A percentile compares a stretch with the other conserved stretches of the same genome.
These are phyloP conservation scores for Sinella curviseta DNA, from an alignment of 1,140 invertebrate genomes.

Conservation along the genomic window DNA sequence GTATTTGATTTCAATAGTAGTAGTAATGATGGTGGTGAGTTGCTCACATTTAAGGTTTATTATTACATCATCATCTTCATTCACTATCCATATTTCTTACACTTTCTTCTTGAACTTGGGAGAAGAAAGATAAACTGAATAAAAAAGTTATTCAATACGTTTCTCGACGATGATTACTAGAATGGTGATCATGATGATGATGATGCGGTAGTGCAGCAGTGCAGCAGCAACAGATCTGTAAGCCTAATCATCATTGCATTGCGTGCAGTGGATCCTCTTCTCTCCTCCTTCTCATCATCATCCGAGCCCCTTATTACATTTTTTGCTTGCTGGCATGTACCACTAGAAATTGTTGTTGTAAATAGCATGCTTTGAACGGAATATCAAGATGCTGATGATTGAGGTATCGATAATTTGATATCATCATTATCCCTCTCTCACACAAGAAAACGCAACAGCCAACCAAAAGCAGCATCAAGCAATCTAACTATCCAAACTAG, in stretches of 20 bases:
- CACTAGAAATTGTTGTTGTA: neutral
- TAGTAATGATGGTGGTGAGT: neutral
- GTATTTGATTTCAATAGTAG: neutral
- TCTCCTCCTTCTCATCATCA: constrained; percentile 22
- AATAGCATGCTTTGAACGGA: neutral
- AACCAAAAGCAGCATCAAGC: neutral
- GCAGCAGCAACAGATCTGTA: neutral
- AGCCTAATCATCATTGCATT: neutral
- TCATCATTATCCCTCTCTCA: constrained; percentile 8
- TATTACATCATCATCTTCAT: neutral
- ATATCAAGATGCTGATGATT: neutral
- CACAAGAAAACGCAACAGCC: neutral
- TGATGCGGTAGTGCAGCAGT: neutral
- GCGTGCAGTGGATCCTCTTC: constrained; percentile 2
- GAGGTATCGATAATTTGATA: constrained; percentile 21
- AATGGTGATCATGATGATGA: neutral
- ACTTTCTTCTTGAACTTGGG: neutral
- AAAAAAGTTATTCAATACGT: too few relatives aligned
- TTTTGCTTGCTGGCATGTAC: neutral
- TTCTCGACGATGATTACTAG: neutral
- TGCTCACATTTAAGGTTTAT: neutral
- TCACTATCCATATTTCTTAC: neutral
- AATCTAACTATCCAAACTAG: too few relatives aligned
- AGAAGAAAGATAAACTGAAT: neutral
- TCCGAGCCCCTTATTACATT: neutral